phyloP scores from a whole-genome alignment of 2,113 vertebrate genomes.

The Saccopteryx leptura region DNA sequence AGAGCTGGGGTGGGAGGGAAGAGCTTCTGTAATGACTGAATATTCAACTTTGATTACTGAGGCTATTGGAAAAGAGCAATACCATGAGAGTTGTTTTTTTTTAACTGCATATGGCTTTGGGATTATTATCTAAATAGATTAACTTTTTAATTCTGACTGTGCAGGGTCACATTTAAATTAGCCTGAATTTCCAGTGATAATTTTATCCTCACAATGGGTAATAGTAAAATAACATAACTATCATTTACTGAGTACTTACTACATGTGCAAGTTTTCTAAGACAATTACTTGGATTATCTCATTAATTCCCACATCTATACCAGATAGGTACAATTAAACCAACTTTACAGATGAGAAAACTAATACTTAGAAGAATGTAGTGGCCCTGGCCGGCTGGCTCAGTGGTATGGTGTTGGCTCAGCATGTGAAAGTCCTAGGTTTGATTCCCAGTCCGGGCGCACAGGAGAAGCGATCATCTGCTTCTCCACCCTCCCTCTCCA shows the following conservation, averaged over 20 bases:
- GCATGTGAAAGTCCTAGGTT: too few relatives aligned
- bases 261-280: not conserved
- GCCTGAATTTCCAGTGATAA: conserved; percentile 30
- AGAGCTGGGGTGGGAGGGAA: conserved; percentile 80
- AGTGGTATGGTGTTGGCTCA: too few relatives aligned
- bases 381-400: too few relatives aligned
- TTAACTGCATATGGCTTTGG: not conserved
- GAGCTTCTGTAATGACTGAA: conserved; percentile 78
- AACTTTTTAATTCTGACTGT: conserved; percentile 45
- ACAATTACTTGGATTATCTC: conserved; percentile 39
- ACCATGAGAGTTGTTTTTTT: conserved; percentile 28
- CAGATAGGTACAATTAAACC: not conserved
- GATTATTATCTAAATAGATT: conserved; percentile 43
- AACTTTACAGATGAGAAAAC: conserved; percentile 51
- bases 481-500: too few relatives aligned
- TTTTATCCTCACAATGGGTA: conserved; percentile 49
- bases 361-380: not conserved
- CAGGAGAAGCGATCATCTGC: too few relatives aligned
- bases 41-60: conserved; percentile 71
- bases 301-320: conserved; percentile 15
- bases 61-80: conserved; percentile 69
- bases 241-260: not conserved
- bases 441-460: too few relatives aligned
- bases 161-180: conserved; percentile 21
- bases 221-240: not conserved